Conservation (phyloP, 2,797 vertebrate species). For the Botia kubotai region DNA sequence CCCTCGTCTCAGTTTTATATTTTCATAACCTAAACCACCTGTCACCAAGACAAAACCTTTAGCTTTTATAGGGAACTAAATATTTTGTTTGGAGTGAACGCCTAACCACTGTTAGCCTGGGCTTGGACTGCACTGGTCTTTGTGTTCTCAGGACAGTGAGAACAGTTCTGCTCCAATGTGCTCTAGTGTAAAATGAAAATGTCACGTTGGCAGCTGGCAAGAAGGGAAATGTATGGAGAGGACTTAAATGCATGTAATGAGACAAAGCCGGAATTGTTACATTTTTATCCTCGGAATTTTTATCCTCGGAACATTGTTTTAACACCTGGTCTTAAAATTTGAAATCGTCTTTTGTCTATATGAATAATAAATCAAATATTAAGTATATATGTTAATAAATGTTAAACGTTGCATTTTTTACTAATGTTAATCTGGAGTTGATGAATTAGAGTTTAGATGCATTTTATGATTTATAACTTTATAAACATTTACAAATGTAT, state of each 20-base stretch:
- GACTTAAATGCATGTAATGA: constrained; percentile 14
- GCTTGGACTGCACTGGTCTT: not conserved
- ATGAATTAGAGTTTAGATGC: not conserved
- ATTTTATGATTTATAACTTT: too few relatives aligned
- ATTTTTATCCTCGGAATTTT: constrained; percentile 36
- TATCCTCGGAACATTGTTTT: constrained; percentile 13
- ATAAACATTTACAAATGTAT: not conserved
- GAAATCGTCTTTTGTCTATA: not conserved
- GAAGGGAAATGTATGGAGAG: constrained; percentile 29
- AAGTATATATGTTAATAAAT: not conserved
- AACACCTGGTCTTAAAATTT: constrained; percentile 2
- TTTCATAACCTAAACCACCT: constrained; percentile 59
- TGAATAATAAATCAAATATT: not conserved
- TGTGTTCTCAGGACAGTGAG: constrained; percentile 24
- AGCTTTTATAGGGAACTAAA: constrained; percentile 59
- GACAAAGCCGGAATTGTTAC: constrained; percentile 10
- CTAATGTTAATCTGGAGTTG: not conserved
- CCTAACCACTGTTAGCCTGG: constrained; percentile 28
- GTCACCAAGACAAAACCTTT: constrained; percentile 52
- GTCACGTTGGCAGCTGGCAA: constrained; percentile 49
- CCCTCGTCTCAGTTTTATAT: constrained; percentile 41
- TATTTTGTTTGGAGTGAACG: constrained; percentile 54
- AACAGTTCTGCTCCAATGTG: constrained; percentile 23
- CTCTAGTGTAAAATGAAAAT: constrained; percentile 26
- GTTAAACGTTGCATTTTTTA: not conserved